A percentile compares a stretch with the other conserved stretches of the same genome.
phyloP scores from a whole-genome alignment of 2,113 vertebrate species.

The Megaptera novaeangliae region DNA sequence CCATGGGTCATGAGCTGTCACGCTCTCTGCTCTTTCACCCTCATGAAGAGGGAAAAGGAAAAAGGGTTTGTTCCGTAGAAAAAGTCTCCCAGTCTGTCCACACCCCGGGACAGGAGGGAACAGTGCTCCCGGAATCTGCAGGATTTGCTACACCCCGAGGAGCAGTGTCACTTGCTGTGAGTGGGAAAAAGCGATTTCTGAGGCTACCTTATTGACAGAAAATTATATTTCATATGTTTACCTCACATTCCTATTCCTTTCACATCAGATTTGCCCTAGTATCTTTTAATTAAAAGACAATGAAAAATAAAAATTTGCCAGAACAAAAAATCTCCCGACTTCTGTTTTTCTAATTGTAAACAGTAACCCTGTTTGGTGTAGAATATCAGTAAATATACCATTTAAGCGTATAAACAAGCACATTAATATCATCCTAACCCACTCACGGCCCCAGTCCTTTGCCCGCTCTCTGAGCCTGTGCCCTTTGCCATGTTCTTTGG shows the following conservation, averaged over 20 bases:
- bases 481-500: too few species aligned
- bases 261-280: neutral
- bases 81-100: neutral
- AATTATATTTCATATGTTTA: too few species aligned
- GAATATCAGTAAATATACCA: neutral
- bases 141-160: fast-evolving
- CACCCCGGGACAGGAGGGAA: neutral
- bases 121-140: too few species aligned
- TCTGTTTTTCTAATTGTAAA: neutral
- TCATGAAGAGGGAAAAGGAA: neutral
- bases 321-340: neutral
- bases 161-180: neutral
- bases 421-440: neutral
- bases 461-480: too few species aligned
- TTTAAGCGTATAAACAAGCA: neutral
- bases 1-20: neutral
- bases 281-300: neutral
- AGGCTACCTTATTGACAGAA: neutral
- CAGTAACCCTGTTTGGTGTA: neutral
- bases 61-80: neutral
- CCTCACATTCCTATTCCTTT: neutral
- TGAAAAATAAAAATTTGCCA: neutral
- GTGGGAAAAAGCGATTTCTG: neutral
- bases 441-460: neutral
- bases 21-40: neutral